Conservation (phyloP, 2,113 vertebrate species). For the Holacanthus passer region DNA sequence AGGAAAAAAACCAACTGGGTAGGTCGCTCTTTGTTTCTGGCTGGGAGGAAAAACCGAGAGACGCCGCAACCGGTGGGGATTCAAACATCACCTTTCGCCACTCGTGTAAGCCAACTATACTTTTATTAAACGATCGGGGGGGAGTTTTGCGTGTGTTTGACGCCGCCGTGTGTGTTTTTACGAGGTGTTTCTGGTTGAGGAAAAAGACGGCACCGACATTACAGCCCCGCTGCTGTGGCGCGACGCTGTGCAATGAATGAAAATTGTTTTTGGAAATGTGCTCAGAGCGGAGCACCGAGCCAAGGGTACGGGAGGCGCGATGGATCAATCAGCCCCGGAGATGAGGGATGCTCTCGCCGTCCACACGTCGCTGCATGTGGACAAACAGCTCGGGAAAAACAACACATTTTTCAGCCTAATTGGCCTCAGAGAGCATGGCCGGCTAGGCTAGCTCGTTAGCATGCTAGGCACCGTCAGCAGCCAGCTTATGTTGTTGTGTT, state of each 20-base stretch:
- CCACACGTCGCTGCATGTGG: slow-evolving; percentile 6
- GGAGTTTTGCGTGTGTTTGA: neutral
- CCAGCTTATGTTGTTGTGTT: slow-evolving; percentile 47
- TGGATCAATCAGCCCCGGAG: slow-evolving; percentile 78
- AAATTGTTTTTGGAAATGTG: slow-evolving; percentile 77
- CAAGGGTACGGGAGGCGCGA: slow-evolving; percentile 79
- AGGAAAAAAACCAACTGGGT: slow-evolving; percentile 77
- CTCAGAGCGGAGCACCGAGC: slow-evolving; percentile 69
- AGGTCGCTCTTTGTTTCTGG: slow-evolving; percentile 86
- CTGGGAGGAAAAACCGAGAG: slow-evolving; percentile 78
- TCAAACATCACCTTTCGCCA: slow-evolving; percentile 64
- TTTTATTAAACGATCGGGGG: accelerated
- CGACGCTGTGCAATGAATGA: slow-evolving; percentile 84
- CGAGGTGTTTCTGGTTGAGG: neutral
- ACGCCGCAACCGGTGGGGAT: slow-evolving; percentile 71
- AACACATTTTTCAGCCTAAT: slow-evolving; percentile 33
- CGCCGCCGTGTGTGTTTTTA: neutral
- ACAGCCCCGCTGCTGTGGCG: slow-evolving; percentile 67
- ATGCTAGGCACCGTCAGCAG: slow-evolving; percentile 48
- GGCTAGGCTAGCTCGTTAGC: slow-evolving; percentile 74
- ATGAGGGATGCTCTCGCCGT: slow-evolving; percentile 55
- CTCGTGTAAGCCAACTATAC: slow-evolving; percentile 78
- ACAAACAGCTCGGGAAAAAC: slow-evolving; percentile 3
- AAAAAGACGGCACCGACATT: slow-evolving; percentile 69
- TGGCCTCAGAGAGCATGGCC: slow-evolving; percentile 80